Base-by-base conservation (phyloP, 1,140 invertebrate species). In the Platyura marginata region DNA sequence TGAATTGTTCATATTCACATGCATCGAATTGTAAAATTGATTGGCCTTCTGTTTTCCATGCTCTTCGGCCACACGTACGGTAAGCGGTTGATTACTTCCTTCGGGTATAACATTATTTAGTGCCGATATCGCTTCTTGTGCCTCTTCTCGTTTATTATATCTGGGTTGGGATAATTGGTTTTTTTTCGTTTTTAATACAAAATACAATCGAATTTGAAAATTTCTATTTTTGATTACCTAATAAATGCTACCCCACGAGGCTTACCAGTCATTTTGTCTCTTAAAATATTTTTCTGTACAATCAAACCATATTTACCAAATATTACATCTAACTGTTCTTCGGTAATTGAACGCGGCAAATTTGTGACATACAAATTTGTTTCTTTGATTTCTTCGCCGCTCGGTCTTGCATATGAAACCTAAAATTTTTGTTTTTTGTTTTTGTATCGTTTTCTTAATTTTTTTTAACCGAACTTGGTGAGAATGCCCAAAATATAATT, bases 351-450 rank as follows among this genome's bases (percentile, higher is more conserved):
- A 55, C 82, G 79, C 25, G 90, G 90, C 46, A 96, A 68, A 68
- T 92, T 92, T 43, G 86, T 82, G 41, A 96, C 78, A 65, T 94
- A 96, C 25, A 95, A 67, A 67, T 96, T 96, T 11, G 90, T 91
- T 60, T 91, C 87, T 62, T 94, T 95, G 47, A 91, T 90, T 44
- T 87, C 81, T 47, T 94, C 88, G 15, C 86, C 83, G 34, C 84
- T 82, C 3, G 88, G 89, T 48, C 90, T 67, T 15, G 90, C 88
- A 64, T 85, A 91, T 18, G 90, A 92, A 21, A 94, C 90, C 68
- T 83, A n/a, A n/a, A n/a, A n/a, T n/a, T n/a, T n/a, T n/a, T n/a
- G n/a, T n/a, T n/a, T n/a, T n/a, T n/a, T n/a, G n/a, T n/a, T n/a
- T n/a, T n/a, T n/a, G n/a, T n/a, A n/a, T n/a, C n/a, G n/a, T n/a